These are phyloP conservation scores for Sardinella longiceps DNA, from an alignment of 2,797 vertebrate species.

Conservation along the genomic window DNA sequence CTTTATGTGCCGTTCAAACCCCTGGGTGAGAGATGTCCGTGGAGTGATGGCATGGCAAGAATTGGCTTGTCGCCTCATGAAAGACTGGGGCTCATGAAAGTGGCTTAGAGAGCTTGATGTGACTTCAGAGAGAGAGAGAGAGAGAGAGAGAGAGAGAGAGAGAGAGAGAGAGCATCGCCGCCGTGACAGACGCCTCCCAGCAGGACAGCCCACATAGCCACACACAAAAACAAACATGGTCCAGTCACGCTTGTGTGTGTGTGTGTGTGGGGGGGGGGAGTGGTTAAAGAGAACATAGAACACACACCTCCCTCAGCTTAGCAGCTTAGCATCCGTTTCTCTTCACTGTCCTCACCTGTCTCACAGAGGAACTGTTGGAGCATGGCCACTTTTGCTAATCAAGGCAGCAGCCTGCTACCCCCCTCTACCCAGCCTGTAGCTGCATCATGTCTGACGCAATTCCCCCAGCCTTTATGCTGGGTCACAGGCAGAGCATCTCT, in stretches of 20 bases:
- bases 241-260: not conserved
- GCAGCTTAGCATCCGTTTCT: constrained; percentile 37
- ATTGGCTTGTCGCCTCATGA: not conserved
- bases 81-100: not conserved
- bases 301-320: constrained; percentile 19
- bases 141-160: not conserved
- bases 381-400: constrained; percentile 35
- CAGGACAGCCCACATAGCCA: not conserved
- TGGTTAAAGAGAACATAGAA: not conserved
- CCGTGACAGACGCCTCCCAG: not conserved
- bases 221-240: not conserved
- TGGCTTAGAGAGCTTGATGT: not conserved
- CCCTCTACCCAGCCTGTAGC: constrained; percentile 17
- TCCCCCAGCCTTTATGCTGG: not conserved
- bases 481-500: not conserved
- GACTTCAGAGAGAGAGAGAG: not conserved
- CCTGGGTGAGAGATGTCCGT: not conserved
- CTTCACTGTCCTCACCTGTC: constrained; percentile 27
- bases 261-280: no score
- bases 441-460: constrained; percentile 1
- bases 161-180: not conserved
- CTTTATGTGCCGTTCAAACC: not conserved
- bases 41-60: not conserved
- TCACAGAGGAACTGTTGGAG: not conserved
- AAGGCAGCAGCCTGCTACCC: constrained; percentile 29